Percentiles rank a stretch among this genome's conserved stretches.
These are phyloP conservation scores for Dromococcyx pavoninus DNA, from an alignment of 2,797 vertebrate genomes.

Conservation along the genomic window DNA sequence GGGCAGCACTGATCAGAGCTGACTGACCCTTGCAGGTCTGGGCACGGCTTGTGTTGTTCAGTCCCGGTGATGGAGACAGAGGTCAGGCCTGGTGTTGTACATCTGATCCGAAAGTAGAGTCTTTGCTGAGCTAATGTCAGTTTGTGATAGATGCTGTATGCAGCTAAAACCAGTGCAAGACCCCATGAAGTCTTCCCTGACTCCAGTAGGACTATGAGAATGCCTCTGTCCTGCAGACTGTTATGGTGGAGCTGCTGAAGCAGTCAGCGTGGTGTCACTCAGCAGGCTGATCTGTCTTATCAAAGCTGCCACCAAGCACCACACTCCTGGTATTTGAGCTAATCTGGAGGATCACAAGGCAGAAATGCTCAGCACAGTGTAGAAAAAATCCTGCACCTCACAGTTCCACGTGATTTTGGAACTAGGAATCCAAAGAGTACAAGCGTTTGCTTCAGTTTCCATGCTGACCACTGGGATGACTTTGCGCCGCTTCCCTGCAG, in stretches of 20 bases:
- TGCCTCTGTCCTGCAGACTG: neutral
- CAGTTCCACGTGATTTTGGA: neutral
- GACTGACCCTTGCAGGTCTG: neutral
- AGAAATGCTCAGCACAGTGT: neutral
- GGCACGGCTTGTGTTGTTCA: neutral
- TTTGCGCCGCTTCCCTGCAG: neutral
- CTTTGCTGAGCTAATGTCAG: neutral
- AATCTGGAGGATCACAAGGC: neutral
- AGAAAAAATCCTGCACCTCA: neutral
- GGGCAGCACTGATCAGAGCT: neutral
- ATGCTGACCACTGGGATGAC: neutral
- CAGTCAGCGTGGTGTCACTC: neutral
- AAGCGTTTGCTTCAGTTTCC: neutral
- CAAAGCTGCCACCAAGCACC: neutral
- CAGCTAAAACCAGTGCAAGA: neutral
- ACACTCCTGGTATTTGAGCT: neutral
- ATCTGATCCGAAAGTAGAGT: neutral
- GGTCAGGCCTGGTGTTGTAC: neutral
- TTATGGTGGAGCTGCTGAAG: neutral
- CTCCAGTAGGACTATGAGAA: neutral
- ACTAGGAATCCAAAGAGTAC: neutral
- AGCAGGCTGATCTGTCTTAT: neutral
- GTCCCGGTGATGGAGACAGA: neutral
- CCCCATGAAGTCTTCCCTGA: neutral
- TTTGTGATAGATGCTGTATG: neutral